Percentiles rank a stretch among this genome's conserved stretches.
These are phyloP conservation scores for Pantelozetes paolii DNA, from an alignment of 2,888 invertebrate genomes.

Conservation along the genomic window DNA sequence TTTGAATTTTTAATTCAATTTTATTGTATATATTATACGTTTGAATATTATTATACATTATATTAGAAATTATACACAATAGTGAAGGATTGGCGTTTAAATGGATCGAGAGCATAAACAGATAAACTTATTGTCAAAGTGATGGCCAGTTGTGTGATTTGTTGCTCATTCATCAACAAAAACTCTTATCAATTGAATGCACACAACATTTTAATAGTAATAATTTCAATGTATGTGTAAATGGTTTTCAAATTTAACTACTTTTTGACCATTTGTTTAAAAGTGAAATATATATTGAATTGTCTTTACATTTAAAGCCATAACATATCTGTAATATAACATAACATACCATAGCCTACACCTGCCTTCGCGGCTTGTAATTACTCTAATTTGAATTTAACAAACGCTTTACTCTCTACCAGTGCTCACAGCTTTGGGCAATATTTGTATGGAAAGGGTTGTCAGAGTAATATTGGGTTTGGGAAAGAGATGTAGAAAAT, in stretches of 20 bases:
- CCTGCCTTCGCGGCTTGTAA: slow-evolving; percentile 32
- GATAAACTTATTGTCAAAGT: slow-evolving; percentile 18
- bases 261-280: neutral
- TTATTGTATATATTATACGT: slow-evolving; percentile 34
- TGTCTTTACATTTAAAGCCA: slow-evolving; percentile 19
- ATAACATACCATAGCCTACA: neutral
- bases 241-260: slow-evolving; percentile 4
- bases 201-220: slow-evolving; percentile 25
- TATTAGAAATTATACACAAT: neutral
- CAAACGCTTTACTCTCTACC: slow-evolving; percentile 28
- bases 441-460: slow-evolving; percentile 25
- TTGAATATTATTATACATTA: neutral
- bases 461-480: slow-evolving; percentile 5
- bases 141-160: slow-evolving; percentile 24
- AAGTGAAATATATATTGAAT: neutral
- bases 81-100: neutral
- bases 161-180: slow-evolving; percentile 27
- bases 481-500: slow-evolving; percentile 3
- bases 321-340: neutral
- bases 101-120: neutral
- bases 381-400: slow-evolving; percentile 34
- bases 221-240: neutral
- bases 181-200: slow-evolving; percentile 37
- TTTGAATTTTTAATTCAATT: slow-evolving; percentile 36
- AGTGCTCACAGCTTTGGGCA: slow-evolving; percentile 14